phyloP scores from a whole-genome alignment of 1,140 invertebrate species.

The Drosophila jambulina region DNA sequence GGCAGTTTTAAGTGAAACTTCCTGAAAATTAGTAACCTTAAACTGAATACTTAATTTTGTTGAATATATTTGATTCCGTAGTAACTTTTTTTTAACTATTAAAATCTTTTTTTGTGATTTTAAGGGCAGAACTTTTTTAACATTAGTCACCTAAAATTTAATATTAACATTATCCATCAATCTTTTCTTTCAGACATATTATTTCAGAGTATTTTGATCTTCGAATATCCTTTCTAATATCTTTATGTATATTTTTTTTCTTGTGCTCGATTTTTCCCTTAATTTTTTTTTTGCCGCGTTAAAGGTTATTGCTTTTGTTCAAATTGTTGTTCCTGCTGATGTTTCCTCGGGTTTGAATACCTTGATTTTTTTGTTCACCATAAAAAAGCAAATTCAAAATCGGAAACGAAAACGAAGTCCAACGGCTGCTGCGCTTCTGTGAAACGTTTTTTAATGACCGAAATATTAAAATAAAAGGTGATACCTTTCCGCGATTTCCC shows the following conservation, averaged over 20 bases:
- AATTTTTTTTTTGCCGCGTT: slow-evolving; percentile 4
- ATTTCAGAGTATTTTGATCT: not conserved
- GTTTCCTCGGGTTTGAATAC: not conserved
- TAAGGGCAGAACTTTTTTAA: no score
- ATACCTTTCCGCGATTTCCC: slow-evolving; percentile 20
- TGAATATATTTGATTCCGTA: no score
- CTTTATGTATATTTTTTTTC: no score
- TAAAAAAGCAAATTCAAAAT: slow-evolving; percentile 33
- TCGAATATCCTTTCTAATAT: not conserved
- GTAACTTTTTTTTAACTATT: no score
- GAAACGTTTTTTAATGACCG: slow-evolving; percentile 46
- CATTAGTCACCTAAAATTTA: no score
- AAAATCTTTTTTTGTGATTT: no score
- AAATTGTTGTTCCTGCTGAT: slow-evolving; percentile 28
- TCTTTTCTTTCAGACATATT: not conserved
- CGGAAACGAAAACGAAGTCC: slow-evolving; percentile 29
- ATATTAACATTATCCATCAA: no score
- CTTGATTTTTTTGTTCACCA: not conserved
- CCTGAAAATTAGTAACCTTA: no score
- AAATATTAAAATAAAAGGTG: slow-evolving; percentile 57
- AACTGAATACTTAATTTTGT: no score
- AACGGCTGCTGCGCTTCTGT: slow-evolving; percentile 14
- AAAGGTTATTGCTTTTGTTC: slow-evolving; percentile 36
- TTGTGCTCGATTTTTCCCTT: not conserved
- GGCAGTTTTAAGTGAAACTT: no score